Base-by-base conservation (phyloP, 2,113 vertebrate genomes). In the Brienomyrus brachyistius region DNA sequence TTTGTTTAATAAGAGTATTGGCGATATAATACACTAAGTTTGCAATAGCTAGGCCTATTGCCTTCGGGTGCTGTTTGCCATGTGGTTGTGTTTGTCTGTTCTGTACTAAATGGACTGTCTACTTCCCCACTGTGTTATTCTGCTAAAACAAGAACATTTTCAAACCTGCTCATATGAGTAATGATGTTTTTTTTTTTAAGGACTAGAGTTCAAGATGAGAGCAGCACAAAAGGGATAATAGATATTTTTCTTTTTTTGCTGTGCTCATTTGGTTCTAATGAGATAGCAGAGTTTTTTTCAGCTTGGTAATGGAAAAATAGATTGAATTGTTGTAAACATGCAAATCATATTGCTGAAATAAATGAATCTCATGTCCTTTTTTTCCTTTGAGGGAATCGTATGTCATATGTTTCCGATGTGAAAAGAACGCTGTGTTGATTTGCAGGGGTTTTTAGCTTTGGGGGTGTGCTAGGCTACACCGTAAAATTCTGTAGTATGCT, bases 61-160 rank as follows among this genome's bases (percentile, higher is more conserved):
- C 51, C 9, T 40, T 31, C 21, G 48, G 40, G n/a, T 48, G 40
- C 52, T 85, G 80, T 43, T 48, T 50, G 56, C 23, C 21, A n/a
- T 88, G 52, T 89, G 77, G 9, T 52, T 89, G 6, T 51, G 70
- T 89, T 40, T 89, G 74, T 66, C 15, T 54, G 50, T 59, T 89
- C 23, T n/a, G n/a, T 45, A n/a, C 19, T 84, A 43, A 89, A 62
- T 85, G 11, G 35, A 85, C 77, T 84, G 40, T 45, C 88, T 83
- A 56, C 48, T 86, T 86, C 85, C 13, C 6, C 27, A 40, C 3
- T 19, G 48, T 40, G 21, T 52, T 21, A 47, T 89, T 52, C 27
- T 43, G 19, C 35, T 54, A 56, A 52, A 54, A 54, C 35, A 82
- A 89, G 31, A 4, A 56, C 17, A 56, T 74, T 2, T 70, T 89